Conservation (phyloP, 2,797 vertebrate genomes). For the Hyperoplus immaculatus region DNA sequence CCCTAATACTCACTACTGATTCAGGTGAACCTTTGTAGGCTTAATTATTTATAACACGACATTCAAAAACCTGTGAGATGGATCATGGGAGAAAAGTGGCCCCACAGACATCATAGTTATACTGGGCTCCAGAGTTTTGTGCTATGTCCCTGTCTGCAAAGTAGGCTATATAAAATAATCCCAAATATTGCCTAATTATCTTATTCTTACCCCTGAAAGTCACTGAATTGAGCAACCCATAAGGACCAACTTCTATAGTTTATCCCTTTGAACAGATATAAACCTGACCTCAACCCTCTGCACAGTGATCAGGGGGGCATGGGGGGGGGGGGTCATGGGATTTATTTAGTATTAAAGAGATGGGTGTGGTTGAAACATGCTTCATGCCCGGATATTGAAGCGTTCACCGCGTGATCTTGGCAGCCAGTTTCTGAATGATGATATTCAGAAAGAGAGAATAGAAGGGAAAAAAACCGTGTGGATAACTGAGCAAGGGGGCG, state of each 20-base stretch:
- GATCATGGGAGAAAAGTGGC: too few relatives aligned
- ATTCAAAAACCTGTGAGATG: too few relatives aligned
- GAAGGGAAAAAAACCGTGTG: conserved; percentile 16
- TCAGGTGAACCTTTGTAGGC: too few relatives aligned
- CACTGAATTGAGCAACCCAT: neutral
- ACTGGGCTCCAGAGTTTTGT: too few relatives aligned
- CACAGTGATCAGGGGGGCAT: conserved; percentile 38
- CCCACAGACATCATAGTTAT: too few relatives aligned
- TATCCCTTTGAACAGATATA: conserved; percentile 2
- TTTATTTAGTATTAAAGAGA: conserved; percentile 68
- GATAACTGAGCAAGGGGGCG: conserved; percentile 28
- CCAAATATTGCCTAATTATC: too few relatives aligned
- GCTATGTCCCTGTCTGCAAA: too few relatives aligned
- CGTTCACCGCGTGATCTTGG: conserved; percentile 67
- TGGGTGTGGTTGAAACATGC: conserved; percentile 83
- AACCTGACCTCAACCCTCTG: conserved; percentile 1
- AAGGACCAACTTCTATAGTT: neutral
- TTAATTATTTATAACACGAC: too few relatives aligned
- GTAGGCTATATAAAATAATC: too few relatives aligned
- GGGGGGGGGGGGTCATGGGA: conserved; percentile 21
- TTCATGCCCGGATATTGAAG: conserved; percentile 59
- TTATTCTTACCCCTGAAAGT: neutral
- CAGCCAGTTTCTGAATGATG: conserved; percentile 56
- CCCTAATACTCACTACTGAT: too few relatives aligned
- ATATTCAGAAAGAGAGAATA: conserved; percentile 23